These are phyloP conservation scores for Abscondita cerata DNA, from an alignment of 2,888 invertebrate genomes.

Conservation along the genomic window DNA sequence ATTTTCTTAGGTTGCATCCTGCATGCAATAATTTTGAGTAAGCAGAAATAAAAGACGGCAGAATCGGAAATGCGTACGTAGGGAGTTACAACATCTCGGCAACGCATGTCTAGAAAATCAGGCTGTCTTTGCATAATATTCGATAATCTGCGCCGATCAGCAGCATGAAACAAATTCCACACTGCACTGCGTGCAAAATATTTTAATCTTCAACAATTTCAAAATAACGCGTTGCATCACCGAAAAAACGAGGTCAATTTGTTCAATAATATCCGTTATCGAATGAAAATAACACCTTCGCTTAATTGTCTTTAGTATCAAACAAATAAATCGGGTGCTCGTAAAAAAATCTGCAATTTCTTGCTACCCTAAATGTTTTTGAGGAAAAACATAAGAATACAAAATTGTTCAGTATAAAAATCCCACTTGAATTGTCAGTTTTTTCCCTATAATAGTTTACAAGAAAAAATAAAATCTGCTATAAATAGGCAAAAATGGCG, in stretches of 20 bases:
- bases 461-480: too few species aligned
- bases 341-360: too few species aligned
- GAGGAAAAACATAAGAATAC: too few species aligned
- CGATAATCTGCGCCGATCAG: slow-evolving; percentile 39
- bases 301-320: background rate
- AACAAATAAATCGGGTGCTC: background rate
- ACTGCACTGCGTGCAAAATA: slow-evolving; percentile 36
- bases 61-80: slow-evolving; percentile 42
- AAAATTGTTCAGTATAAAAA: too few species aligned
- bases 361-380: too few species aligned
- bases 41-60: slow-evolving; percentile 36
- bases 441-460: too few species aligned
- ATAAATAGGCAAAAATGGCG: too few species aligned
- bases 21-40: slow-evolving; percentile 20
- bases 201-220: slow-evolving; percentile 36
- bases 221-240: slow-evolving; percentile 30
- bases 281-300: background rate
- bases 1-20: slow-evolving; percentile 28
- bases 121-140: slow-evolving; percentile 37
- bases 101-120: slow-evolving; percentile 43
- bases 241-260: slow-evolving; percentile 31
- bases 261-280: slow-evolving; percentile 12
- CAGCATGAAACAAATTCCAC: slow-evolving; percentile 39
- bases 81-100: slow-evolving; percentile 42
- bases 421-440: too few species aligned